Base-by-base conservation (phyloP, 2,888 invertebrate species). In the Drosophila mercatorum region DNA sequence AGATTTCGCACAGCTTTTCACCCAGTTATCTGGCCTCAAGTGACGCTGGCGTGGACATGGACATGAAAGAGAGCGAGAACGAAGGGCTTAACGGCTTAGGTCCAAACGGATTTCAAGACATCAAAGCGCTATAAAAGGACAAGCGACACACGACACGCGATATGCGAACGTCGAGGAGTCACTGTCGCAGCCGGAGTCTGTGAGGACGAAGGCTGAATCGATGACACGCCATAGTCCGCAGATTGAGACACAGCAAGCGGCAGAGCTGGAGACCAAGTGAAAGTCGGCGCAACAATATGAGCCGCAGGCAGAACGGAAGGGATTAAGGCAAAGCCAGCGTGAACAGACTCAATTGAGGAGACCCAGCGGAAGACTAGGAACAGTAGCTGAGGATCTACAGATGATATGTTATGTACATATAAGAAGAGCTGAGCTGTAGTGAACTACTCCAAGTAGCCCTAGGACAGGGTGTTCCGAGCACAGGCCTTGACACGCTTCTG, bases 61-160 rank as follows among this genome's bases (percentile, higher is more conserved):
- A 55, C 55, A 28, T 28, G 63, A 55, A 55, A n/a, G 55, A 55
- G 41, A 28, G 14, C 52, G 63, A 59, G 41, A 58, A 52, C 68
- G 67, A 40, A 51, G 62, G 58, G 51, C 68, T 68, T 68, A 72
- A 73, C 59, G 70, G 69, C 67, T 83, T 77, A 80, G 85, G 68
- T 63, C 75, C 73, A 65, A 73, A 52, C 69, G 81, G 81, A 75
- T 83, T 82, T 68, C 52, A 63, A 80, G 78, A 71, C 71, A 78
- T 68, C 60, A 80, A 78, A 66, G 65, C 62, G 62, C 31, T 12
- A 56, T 41, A 43, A 57, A 44, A 36, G 57, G 46, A 56, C 55
- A 40, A 40, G 53, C 53, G 53, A 53, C 53, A 40, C 38, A 26
- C 34, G 55, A 61, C 49, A 49, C 43, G 61, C 52, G 49, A 58